Evolutionary conservation across 2,888 invertebrate species (phyloP), one percentile per base, ranked within the genome.

Genomic region (Caenorhabditis afra): DNA sequence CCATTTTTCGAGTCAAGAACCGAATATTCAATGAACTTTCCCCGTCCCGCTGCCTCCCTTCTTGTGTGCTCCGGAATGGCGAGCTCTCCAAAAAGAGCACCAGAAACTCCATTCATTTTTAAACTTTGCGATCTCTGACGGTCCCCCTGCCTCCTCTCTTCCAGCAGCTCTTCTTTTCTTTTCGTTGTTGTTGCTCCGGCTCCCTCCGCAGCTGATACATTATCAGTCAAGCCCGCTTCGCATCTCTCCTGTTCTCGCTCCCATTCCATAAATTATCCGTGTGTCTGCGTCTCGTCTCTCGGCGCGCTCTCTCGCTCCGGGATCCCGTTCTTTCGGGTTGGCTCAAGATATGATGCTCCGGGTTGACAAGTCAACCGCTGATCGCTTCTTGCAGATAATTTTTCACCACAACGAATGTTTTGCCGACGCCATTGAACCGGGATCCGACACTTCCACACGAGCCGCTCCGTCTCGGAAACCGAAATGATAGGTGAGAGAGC

Each of bases 301-400:
- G 16, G n/a, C 20, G 4, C 29, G 29, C 18, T 29, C 57, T 29
- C 44, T 44, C 16, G 29, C 52, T 29, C 20, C 14, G 22, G 50
- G 39, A 45, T 65, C 45, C 52, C 41, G 53, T 50, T 50, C 49
- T 22, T 12, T 41, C 41, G 41, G 29, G 41, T 41, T 41, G 53
- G 39, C 8, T 45, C 39, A 53, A 59, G 59, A 61, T 47, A 68
- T 68, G 59, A 68, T 59, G 68, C 18, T 35, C 49, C 29, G 47
- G 49, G 44, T 70, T 61, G 61, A 70, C 70, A 70, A 73, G 57
- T 64, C 62, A 73, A 52, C 57, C 67, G 37, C 61, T 41, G 53
- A 70, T 70, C 70, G 16, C 29, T 39, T 61, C 29, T 70, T 57
- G 62, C 55, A 59, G 68, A 55, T 66, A 66, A 55, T 55, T 66